Evolutionary conservation across 2,888 invertebrate genomes (phyloP).

Genomic region (Eledona agricola): DNA sequence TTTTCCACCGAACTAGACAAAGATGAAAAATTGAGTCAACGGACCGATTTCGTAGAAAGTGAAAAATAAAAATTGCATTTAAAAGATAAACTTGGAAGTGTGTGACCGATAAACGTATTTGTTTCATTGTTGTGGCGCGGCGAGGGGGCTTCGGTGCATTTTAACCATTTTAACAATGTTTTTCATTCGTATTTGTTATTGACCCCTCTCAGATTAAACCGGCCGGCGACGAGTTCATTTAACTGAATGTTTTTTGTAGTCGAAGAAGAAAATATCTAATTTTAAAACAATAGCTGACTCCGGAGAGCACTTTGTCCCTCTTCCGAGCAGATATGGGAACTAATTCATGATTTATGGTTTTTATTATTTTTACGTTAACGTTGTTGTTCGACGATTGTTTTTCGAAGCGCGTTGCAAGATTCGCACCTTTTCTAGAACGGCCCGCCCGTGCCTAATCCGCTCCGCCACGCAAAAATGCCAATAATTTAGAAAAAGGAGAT

Average conservation of each 20-base stretch:
- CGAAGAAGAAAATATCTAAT: conserved; percentile 52
- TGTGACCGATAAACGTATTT: conserved; percentile 61
- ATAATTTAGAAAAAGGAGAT: conserved; percentile 3
- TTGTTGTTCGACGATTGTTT: conserved; percentile 2
- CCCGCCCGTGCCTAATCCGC: conserved; percentile 2
- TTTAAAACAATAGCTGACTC: conserved; percentile 56
- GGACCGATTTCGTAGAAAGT: conserved; percentile 11
- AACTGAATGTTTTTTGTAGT: conserved; percentile 53
- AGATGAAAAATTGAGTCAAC: too few relatives aligned
- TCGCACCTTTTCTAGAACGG: too few relatives aligned
- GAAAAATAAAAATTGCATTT: conserved; percentile 29
- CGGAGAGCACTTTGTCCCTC: conserved; percentile 47
- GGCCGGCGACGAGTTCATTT: conserved; percentile 57
- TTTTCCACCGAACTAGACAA: too few relatives aligned
- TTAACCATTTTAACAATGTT: conserved; percentile 48
- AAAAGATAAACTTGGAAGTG: conserved; percentile 39
- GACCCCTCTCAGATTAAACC: conserved; percentile 58
- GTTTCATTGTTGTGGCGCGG: conserved; percentile 44
- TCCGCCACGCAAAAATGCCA: conserved; percentile 19
- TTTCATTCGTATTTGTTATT: conserved; percentile 54
- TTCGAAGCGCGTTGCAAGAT: conserved; percentile 17
- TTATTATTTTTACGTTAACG: conserved; percentile 9
- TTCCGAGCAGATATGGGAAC: conserved; percentile 24
- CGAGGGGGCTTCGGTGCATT: conserved; percentile 14
- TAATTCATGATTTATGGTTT: conserved; percentile 22